These are phyloP conservation scores for Drosophila buzzatii DNA, from an alignment of 2,888 invertebrate genomes.

Conservation along the genomic window DNA sequence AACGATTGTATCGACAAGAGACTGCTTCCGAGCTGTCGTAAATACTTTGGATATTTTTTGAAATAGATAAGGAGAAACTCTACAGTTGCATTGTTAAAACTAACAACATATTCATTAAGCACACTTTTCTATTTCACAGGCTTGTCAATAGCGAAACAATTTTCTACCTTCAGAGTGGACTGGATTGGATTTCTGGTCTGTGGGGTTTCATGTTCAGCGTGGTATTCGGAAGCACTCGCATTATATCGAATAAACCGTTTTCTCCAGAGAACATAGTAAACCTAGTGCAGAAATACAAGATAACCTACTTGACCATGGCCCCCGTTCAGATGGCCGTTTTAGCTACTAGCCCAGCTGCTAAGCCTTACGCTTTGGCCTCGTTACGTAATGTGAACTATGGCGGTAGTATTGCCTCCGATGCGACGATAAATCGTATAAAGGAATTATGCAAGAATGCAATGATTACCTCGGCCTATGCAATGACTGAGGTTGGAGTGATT, in stretches of 20 bases:
- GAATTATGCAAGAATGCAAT: constrained; percentile 45
- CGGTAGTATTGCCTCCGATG: constrained; percentile 47
- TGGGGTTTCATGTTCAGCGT: constrained; percentile 45
- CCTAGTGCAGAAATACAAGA: constrained; percentile 66
- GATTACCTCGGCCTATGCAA: constrained; percentile 57
- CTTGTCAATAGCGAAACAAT: constrained; percentile 51
- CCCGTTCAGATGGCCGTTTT: constrained; percentile 67
- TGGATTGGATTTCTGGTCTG: constrained; percentile 75
- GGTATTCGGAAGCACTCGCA: constrained; percentile 59
- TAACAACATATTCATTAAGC: neutral
- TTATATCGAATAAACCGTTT: constrained; percentile 68
- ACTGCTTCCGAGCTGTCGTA: too few relatives aligned
- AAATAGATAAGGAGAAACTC: too few relatives aligned
- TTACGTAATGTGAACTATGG: constrained; percentile 55
- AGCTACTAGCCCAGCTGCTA: constrained; percentile 48
- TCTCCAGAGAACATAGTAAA: constrained; percentile 60
- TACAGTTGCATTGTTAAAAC: too few relatives aligned
- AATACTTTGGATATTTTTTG: too few relatives aligned
- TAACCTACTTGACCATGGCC: constrained; percentile 52
- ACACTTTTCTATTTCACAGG: constrained; percentile 28
- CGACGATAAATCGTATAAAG: constrained; percentile 30
- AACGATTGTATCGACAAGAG: too few relatives aligned
- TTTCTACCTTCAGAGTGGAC: constrained; percentile 51
- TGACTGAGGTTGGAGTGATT: constrained; percentile 61
- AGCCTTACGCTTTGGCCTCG: constrained; percentile 37